Base-by-base conservation (phyloP, 1,140 invertebrate genomes). In the Zaprionus camerounensis region DNA sequence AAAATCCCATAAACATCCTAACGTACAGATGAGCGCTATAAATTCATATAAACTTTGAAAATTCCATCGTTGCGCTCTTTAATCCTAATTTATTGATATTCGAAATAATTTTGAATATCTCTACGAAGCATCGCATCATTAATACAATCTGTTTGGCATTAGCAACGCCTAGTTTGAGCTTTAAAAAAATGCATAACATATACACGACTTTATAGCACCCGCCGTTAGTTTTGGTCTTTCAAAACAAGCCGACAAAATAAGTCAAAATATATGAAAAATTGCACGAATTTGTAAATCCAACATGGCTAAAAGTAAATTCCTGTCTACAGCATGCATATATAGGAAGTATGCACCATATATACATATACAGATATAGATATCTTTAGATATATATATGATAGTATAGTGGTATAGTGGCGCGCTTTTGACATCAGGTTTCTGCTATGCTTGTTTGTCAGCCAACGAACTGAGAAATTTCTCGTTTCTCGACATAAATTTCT, bases 401-500 rank as follows among this genome's bases (percentile, higher is more conserved):
- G 13, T 15, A n/a, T n/a, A 7, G 1, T n/a, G 1, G 5, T 31
- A 4, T 34, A 51, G 44, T 76, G 83, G 83, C 82, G 82, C 72
- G 84, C 80, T 88, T 88, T 81, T 75, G 68, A 81, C 81, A 84
- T 84, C 81, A 81, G 69, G 71, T 83, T 64, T 13, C 56, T 74
- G 75, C 64, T 59, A 57, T 76, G 82, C 41, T 78, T 77, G 76
- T 84, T 85, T 84, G 78, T 85, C 82, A 78, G 38, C 31, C 28
- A 28, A 22, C 28, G 56, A 34, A 34, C 36, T 57, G 20, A 34
- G 51, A 82, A 72, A 82, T 67, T 66, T 65, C 58, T 69, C 59
- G 67, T 59, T 62, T 65, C 61, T 65, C 61, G 17, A 46, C 73
- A 76, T 74, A 62, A 71, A 79, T 36, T 38, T 49, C 24, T 38